phyloP scores from a whole-genome alignment of 92 coral and sea anemone genomes.

The Hydrozoanthus gracilis region DNA sequence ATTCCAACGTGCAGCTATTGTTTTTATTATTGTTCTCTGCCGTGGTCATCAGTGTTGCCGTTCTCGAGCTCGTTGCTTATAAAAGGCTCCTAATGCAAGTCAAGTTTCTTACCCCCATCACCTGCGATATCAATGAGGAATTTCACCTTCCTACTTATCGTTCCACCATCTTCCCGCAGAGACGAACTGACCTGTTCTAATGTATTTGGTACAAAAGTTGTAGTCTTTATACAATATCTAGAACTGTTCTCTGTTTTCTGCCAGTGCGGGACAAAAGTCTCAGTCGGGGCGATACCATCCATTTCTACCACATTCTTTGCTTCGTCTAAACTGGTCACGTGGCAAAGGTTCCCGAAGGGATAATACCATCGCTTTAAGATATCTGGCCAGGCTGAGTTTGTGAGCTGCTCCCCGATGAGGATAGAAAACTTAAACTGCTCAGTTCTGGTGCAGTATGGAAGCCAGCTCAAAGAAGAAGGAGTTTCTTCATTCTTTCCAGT shows the following conservation, averaged over 20 bases:
- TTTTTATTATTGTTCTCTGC: no score
- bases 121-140: constrained; percentile 22
- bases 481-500: not conserved
- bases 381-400: constrained; percentile 22
- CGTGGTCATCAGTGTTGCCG: no score
- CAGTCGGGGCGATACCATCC: constrained; percentile 10
- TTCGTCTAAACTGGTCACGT: not conserved
- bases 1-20: no score
- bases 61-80: no score
- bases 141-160: not conserved
- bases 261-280: constrained; percentile 14
- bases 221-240: not conserved
- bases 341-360: constrained; percentile 10
- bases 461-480: not conserved
- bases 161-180: not conserved
- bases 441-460: constrained; percentile 31
- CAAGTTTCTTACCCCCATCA: constrained; percentile 22
- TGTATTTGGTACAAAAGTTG: constrained; percentile 24
- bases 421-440: constrained; percentile 24
- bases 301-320: constrained; percentile 14
- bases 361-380: constrained; percentile 5
- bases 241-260: not conserved
- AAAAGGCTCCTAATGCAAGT: no score
- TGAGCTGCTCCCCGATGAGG: constrained; percentile 21
- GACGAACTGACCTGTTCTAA: constrained; percentile 21